Evolutionary conservation across 2,888 invertebrate species (phyloP).

Genomic region (Eudasyphora cyanicolor): DNA sequence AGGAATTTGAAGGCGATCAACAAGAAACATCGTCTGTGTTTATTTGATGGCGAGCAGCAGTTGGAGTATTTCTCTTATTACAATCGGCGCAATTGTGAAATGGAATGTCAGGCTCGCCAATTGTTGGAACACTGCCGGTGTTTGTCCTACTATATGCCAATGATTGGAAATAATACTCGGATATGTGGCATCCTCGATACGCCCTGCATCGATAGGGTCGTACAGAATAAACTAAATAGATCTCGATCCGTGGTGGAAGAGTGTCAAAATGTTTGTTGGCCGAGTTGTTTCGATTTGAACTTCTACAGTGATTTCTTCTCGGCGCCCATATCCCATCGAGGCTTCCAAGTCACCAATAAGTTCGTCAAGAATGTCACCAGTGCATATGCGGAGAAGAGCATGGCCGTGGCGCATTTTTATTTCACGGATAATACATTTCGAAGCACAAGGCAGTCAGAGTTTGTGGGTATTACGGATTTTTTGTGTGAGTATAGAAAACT

Average conservation of each 20-base stretch:
- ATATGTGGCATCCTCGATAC: constrained; percentile 86
- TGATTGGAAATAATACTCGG: constrained; percentile 83
- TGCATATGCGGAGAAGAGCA: constrained; percentile 80
- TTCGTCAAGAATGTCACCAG: constrained; percentile 64
- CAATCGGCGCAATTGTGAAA: constrained; percentile 87
- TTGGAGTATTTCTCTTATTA: constrained; percentile 85
- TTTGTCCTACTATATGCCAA: constrained; percentile 72
- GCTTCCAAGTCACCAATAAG: constrained; percentile 59
- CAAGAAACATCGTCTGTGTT: constrained; percentile 81
- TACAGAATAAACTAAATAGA: constrained; percentile 60
- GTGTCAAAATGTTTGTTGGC: constrained; percentile 83
- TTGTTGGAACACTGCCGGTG: constrained; percentile 78
- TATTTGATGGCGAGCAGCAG: constrained; percentile 85
- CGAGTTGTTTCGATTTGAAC: constrained; percentile 85
- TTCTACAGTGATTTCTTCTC: constrained; percentile 83
- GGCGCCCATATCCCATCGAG: constrained; percentile 79
- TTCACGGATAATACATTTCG: constrained; percentile 86
- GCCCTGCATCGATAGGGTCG: constrained; percentile 80
- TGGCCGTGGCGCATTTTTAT: constrained; percentile 86
- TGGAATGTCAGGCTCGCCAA: constrained; percentile 88
- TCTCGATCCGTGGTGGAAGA: constrained; percentile 1
- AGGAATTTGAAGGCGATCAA: constrained; percentile 61
- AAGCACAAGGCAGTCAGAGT: constrained; percentile 86
- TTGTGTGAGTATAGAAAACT: constrained; percentile 83
- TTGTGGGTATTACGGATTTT: constrained; percentile 89